Percentiles rank a stretch among this genome's conserved stretches.
Conservation (phyloP, 1,140 invertebrate genomes). For the Streblospio benedicti region DNA sequence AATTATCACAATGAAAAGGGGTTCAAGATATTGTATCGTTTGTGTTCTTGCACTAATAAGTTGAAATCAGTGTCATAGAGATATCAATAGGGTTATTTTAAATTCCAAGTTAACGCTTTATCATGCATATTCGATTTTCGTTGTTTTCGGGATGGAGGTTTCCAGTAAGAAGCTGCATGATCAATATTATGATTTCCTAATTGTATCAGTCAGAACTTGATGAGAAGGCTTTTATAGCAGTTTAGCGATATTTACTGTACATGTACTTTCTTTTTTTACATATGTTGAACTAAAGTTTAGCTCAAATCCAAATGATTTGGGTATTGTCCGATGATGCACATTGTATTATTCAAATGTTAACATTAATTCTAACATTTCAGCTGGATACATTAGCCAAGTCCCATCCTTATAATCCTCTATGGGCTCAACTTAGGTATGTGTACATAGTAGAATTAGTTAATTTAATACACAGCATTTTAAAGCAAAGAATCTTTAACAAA, state of each 20-base stretch:
- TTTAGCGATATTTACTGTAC: too few relatives aligned
- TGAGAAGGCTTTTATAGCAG: background rate
- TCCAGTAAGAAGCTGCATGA: background rate
- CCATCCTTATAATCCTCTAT: slow-evolving; percentile 64
- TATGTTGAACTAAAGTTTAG: background rate
- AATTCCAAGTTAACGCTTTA: too few relatives aligned
- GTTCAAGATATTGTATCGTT: background rate
- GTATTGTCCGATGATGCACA: background rate
- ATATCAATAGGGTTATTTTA: too few relatives aligned
- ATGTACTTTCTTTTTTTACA: background rate
- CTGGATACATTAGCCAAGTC: slow-evolving; percentile 45
- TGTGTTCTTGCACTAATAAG: background rate
- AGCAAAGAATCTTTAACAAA: background rate
- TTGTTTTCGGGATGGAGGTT: background rate
- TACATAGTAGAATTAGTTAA: background rate
- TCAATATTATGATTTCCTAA: background rate
- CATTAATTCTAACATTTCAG: slow-evolving; percentile 25
- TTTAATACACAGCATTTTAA: background rate
- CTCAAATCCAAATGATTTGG: background rate
- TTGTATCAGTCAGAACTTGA: background rate
- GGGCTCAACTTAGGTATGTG: slow-evolving; percentile 65
- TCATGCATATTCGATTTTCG: too few relatives aligned
- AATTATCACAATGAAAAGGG: background rate
- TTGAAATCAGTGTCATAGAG: background rate
- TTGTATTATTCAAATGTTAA: background rate